These are phyloP conservation scores for Apodemia duryi DNA, from an alignment of 2,888 invertebrate genomes.

Conservation along the genomic window DNA sequence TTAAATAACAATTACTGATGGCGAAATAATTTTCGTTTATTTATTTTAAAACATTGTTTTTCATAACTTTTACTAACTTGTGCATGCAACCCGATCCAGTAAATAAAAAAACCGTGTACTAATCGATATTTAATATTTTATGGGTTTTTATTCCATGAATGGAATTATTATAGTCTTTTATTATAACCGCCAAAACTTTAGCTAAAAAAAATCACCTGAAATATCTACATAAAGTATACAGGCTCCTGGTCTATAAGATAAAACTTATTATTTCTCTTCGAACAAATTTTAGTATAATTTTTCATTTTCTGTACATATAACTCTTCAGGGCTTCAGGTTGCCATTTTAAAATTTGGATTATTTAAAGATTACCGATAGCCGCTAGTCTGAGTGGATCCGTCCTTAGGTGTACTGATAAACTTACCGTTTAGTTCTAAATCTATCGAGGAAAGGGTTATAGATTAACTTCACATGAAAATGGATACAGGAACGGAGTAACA, in stretches of 20 bases:
- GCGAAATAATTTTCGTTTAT: too few species aligned
- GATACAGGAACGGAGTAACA: neutral
- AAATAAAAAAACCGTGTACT: too few species aligned
- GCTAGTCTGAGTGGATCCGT: conserved; percentile 47
- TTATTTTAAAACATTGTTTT: too few species aligned
- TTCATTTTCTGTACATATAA: conserved; percentile 39
- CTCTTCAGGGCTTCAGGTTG: conserved; percentile 50
- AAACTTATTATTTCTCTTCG: conserved; percentile 25
- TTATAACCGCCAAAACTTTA: neutral
- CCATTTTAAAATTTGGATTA: conserved; percentile 37
- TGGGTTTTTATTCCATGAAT: neutral
- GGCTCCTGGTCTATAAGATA: conserved; percentile 4
- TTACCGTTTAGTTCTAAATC: conserved; percentile 37
- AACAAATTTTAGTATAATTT: conserved; percentile 33
- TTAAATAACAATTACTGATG: too few species aligned
- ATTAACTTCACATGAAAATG: neutral
- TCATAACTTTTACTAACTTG: neutral
- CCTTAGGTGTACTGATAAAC: conserved; percentile 39
- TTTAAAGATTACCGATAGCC: conserved; percentile 39
- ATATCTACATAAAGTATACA: conserved; percentile 1
- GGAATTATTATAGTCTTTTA: neutral
- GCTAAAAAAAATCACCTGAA: neutral
- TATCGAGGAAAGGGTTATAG: conserved; percentile 35
- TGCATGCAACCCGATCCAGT: too few species aligned
- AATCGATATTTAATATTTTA: too few species aligned